Conservation (phyloP, 2,888 invertebrate genomes). For the Epinotia nisella region DNA sequence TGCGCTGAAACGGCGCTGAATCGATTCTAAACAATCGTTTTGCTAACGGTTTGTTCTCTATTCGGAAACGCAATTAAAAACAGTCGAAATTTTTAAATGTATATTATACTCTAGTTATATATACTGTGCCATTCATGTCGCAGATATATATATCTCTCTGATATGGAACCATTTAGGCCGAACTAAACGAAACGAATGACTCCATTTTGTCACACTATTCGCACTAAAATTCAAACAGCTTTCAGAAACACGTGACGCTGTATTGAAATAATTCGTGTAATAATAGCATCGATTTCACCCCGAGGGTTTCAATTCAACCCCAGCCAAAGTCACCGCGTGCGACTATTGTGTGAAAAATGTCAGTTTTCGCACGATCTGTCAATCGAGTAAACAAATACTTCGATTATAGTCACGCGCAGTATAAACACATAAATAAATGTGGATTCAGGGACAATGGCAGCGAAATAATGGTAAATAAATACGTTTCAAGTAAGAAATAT, state of each 20-base stretch:
- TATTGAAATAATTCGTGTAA: conserved; percentile 52
- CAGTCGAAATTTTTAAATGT: no score
- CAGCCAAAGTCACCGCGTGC: conserved; percentile 62
- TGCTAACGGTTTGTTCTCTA: conserved; percentile 50
- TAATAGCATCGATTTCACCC: conserved; percentile 74
- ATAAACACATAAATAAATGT: conserved; percentile 33
- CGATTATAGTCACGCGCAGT: conserved; percentile 31
- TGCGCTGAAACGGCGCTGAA: conserved; percentile 66
- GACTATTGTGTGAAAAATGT: conserved; percentile 51
- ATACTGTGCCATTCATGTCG: no score
- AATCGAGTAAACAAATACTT: conserved; percentile 45
- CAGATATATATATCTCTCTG: neutral
- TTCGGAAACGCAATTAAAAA: neutral
- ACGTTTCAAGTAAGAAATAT: conserved; percentile 7
- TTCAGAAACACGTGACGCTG: conserved; percentile 46
- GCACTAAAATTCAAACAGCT: conserved; percentile 14
- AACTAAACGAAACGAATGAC: neutral
- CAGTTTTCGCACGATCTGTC: conserved; percentile 62
- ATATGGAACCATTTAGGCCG: neutral
- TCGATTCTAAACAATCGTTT: conserved; percentile 73
- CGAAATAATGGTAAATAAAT: conserved; percentile 22
- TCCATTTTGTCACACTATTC: conserved; percentile 6
- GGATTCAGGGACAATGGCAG: neutral
- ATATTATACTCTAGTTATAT: no score
- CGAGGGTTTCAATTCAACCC: conserved; percentile 47